phyloP scores from a whole-genome alignment of 2,797 vertebrate species.

The Neosilurus hyrtlii region DNA sequence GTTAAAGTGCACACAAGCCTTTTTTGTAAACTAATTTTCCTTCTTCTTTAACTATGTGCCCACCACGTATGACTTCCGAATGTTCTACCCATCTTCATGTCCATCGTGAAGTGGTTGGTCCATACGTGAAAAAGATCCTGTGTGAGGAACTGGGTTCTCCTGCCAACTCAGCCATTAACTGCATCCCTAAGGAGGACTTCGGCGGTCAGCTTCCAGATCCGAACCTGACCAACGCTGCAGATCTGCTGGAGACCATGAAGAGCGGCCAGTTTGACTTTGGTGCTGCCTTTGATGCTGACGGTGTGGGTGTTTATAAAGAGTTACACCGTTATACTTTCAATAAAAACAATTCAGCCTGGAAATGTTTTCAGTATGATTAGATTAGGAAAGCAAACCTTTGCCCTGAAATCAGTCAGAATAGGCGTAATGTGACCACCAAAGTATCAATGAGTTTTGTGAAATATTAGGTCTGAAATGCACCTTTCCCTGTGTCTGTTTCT shows the following conservation, averaged over 20 bases:
- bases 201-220: constrained; percentile 90
- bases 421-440: not conserved
- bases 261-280: constrained; percentile 90
- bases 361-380: not conserved
- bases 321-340: not conserved
- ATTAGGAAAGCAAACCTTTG: not conserved
- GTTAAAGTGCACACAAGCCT: not conserved
- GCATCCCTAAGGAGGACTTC: constrained; percentile 89
- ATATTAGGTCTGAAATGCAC: not conserved
- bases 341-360: not conserved
- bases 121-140: constrained; percentile 89
- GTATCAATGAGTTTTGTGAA: not conserved
- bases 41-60: not conserved
- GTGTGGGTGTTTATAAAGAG: constrained; percentile 71
- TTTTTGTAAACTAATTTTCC: not conserved
- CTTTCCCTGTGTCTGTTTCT: constrained; percentile 40
- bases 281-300: constrained; percentile 93
- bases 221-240: constrained; percentile 83
- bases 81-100: not conserved
- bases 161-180: constrained; percentile 90
- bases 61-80: not conserved
- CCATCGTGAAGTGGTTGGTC: constrained; percentile 79
- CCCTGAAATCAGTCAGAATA: not conserved
- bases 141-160: constrained; percentile 94
- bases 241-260: constrained; percentile 90